These are phyloP conservation scores for Gnatocerus cornutus DNA, from an alignment of 2,888 invertebrate genomes.

Conservation along the genomic window DNA sequence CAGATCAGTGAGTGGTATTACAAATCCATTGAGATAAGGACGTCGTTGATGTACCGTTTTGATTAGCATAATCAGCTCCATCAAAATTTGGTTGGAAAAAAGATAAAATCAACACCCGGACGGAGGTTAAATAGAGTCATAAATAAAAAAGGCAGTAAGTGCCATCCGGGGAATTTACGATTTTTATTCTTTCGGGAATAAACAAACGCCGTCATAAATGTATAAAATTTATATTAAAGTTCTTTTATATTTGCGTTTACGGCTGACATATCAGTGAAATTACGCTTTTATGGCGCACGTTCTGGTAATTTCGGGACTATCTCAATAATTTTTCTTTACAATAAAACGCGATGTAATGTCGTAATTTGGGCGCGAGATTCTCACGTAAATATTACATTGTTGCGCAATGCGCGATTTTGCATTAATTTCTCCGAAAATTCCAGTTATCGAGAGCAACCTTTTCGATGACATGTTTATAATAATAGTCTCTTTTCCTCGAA, in stretches of 20 bases:
- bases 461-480: too few relatives aligned
- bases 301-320: background rate
- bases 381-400: too few relatives aligned
- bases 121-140: background rate
- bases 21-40: conserved; percentile 24
- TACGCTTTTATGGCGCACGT: conserved; percentile 7
- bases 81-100: background rate
- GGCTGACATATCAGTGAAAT: conserved; percentile 6
- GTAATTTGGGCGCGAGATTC: too few relatives aligned
- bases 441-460: too few relatives aligned
- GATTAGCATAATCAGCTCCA: conserved; percentile 30
- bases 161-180: background rate
- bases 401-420: too few relatives aligned
- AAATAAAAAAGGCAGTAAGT: background rate
- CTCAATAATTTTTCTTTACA: conserved; percentile 5
- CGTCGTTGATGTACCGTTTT: conserved; percentile 29
- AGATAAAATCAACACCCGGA: background rate
- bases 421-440: too few relatives aligned
- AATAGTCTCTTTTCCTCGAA: too few relatives aligned
- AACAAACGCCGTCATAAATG: conserved; percentile 3
- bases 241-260: background rate
- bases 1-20: background rate
- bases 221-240: conserved; percentile 5
- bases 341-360: background rate
- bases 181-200: background rate